Evolutionary conservation across 1,140 invertebrate species (phyloP).

Genomic region (Dendrolimus punctatus): DNA sequence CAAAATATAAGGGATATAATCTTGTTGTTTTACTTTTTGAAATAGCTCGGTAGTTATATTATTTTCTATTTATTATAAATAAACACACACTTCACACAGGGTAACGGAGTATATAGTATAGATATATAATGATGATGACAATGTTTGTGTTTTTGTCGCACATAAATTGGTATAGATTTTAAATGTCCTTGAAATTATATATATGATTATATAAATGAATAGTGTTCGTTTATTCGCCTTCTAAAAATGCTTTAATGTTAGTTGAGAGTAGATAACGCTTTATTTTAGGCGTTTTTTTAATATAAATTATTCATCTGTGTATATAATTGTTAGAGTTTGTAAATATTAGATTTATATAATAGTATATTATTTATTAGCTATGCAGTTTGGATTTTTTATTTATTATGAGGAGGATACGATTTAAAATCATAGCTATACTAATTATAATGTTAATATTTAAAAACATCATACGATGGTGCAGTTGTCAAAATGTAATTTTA

Average conservation of each 20-base stretch:
- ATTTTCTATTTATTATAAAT: no score
- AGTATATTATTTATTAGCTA: conserved; percentile 32
- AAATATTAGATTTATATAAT: conserved; percentile 41
- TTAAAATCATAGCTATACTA: conserved; percentile 17
- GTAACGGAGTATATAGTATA: no score
- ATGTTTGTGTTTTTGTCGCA: no score
- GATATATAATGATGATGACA: no score
- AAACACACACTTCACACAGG: no score
- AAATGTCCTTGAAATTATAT: conserved; percentile 19
- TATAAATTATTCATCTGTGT: conserved; percentile 48
- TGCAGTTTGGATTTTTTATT: conserved; percentile 19
- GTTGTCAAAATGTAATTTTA: conserved; percentile 44
- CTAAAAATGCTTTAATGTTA: conserved; percentile 57
- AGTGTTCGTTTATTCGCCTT: conserved; percentile 59
- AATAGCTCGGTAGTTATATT: no score
- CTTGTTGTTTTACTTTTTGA: no score
- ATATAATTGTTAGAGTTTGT: conserved; percentile 53
- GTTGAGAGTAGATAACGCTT: conserved; percentile 33
- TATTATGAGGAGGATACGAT: conserved; percentile 9
- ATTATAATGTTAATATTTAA: conserved; percentile 8
- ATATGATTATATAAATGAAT: conserved; percentile 21
- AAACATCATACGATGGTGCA: conserved; percentile 31
- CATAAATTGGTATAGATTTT: no score
- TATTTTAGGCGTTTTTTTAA: conserved; percentile 24
- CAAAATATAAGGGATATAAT: no score